Evolutionary conservation across 2,888 invertebrate species (phyloP), one percentile per base, ranked within the genome.

Genomic region (Psylliodes chrysocephalus): DNA sequence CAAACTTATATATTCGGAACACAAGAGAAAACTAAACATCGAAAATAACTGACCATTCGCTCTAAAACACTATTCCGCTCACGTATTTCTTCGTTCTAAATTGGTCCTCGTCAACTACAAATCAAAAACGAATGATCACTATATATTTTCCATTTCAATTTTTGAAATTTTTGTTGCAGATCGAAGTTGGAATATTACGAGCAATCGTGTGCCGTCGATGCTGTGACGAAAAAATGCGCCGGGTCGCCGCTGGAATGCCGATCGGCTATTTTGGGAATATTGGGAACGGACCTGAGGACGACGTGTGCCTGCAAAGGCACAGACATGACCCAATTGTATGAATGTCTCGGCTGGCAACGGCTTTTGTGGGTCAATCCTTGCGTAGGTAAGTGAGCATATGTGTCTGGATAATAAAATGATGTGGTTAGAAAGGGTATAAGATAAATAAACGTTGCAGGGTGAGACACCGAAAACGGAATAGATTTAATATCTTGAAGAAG

Each of bases 301-400:
- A 92, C 92, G 57, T 96, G 96, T 79, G 93, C 92, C 42, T 96
- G 96, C 81, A 90, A 93, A 68, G 93, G 93, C 30, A 91, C 92
- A 1, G 94, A 95, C 84, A 89, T 91, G 78, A 89, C 91, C 35
- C 92, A 94, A 79, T 85, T 94, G 30, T 94, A 94, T 80, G 92
- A 93, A 77, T 95, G 95, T 75, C 87, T 95, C 0, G 95, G 94
- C 55, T 95, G 95, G 95, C 93, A 95, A 77, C 82, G 95, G 63
- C 86, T 95, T 38, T 86, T 95, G 35, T 95, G 95, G 95, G 89
- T 95, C 64, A 95, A 95, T 82, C 94, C 95, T 55, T 95, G 95
- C 82, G 95, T 95, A 74, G 94, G 95, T 95, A 83, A 89, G 92
- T 67, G 18, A 56, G 10, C 15, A 14, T 14, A 47, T 14, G 42